Evolutionary conservation across 1,140 invertebrate species (phyloP), one percentile per base, ranked within the genome.

Genomic region (Coelopa frigida): DNA sequence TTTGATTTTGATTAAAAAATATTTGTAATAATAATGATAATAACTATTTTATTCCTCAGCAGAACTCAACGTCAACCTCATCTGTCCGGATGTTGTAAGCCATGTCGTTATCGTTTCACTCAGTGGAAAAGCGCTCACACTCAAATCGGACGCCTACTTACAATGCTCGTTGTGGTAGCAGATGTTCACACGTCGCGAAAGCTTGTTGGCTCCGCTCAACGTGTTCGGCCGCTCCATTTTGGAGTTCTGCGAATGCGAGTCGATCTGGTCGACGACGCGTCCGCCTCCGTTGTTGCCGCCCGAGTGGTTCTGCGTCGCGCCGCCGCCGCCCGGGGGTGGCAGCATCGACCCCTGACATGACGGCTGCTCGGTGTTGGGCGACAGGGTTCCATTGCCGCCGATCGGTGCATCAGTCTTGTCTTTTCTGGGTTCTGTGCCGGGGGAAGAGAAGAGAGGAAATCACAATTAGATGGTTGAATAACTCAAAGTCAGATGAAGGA

Each of bases 341-440:
- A 67, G 48, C 57, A 66, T 57, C 40, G 63, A 67, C 41, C 68
- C 70, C 58, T 73, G 72, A 59, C 65, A 71, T 60, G 70, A 67
- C 49, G 73, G 73, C 49, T 71, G 70, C 43, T 79, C 78, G 55
- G 71, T 73, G 60, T 72, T 78, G 48, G 78, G 73, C 58, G 78
- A 79, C 59, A 80, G 66, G 55, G 75, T 73, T 60, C 79, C 79
- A 73, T 82, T 82, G 53, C 66, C 59, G 71, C 71, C 63, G 62
- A 72, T 72, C 73, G 76, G 80, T 75, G 82, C 82, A 75, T 89
- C 86, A 81, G 80, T 82, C 79, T 88, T 89, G 74, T 89, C 85
- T 80, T 88, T 88, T 78, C 86, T 87, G 79, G 84, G 83, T 78
- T 88, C 85, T 89, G 81, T 49, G 54, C 45, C 79, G 81, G 62